Conservation (phyloP, 2,888 invertebrate genomes). For the Neoaliturus tenellus region DNA sequence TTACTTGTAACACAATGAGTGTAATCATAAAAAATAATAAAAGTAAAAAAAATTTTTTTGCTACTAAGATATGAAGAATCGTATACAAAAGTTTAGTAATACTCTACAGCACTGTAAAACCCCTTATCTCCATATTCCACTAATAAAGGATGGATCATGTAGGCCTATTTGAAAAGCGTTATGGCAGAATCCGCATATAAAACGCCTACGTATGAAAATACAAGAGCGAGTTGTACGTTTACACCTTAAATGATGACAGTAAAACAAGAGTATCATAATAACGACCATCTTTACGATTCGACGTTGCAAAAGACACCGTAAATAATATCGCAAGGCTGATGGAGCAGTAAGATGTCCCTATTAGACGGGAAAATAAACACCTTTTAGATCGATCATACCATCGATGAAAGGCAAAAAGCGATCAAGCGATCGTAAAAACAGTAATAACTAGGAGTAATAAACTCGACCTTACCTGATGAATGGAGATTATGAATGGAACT, state of each 20-base stretch:
- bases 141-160: no score
- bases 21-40: no score
- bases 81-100: no score
- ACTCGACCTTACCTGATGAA: not conserved
- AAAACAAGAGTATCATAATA: conserved; percentile 1
- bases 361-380: not conserved
- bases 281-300: not conserved
- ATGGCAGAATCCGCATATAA: not conserved
- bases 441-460: not conserved
- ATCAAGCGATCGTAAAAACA: conserved; percentile 8
- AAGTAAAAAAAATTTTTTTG: no score
- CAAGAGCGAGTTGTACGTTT: not conserved
- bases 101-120: no score
- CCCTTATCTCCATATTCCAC: no score
- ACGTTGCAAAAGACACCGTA: not conserved
- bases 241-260: not conserved
- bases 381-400: not conserved
- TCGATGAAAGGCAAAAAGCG: not conserved
- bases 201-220: not conserved
- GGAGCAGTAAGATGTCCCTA: not conserved
- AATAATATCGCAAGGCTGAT: not conserved
- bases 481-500: not conserved
- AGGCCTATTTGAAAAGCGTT: no score
- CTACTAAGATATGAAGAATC: no score
- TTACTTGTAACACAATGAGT: no score